Conservation (phyloP, 2,888 invertebrate genomes). For the Limenitis arthemis region DNA sequence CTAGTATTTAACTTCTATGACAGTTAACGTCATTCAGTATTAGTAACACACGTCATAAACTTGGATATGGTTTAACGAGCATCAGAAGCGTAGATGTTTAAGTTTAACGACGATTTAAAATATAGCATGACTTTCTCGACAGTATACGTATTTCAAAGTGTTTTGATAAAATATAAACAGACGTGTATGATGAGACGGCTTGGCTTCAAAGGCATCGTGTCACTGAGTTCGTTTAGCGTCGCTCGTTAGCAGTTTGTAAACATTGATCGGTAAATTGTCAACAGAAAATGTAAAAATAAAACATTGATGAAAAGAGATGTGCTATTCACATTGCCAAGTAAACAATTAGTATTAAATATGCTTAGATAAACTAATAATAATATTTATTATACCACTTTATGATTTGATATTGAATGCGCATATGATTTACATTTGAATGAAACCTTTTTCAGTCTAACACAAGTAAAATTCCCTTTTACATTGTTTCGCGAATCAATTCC, state of each 20-base stretch:
- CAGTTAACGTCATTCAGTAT: no score
- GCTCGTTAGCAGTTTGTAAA: slow-evolving; percentile 7
- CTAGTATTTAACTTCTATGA: no score
- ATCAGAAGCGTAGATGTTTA: slow-evolving; percentile 1
- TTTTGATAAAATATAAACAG: slow-evolving; percentile 4
- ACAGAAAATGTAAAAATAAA: no score
- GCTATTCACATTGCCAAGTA: no score
- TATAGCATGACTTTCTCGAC: slow-evolving; percentile 1
- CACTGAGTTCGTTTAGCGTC: neutral
- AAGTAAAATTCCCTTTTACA: neutral
- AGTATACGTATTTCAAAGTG: neutral
- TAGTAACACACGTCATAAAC: slow-evolving; percentile 4
- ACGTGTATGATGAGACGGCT: slow-evolving; percentile 4
- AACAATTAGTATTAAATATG: no score
- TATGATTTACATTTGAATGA: no score
- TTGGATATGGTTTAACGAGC: slow-evolving; percentile 5
- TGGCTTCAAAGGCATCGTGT: slow-evolving; percentile 7
- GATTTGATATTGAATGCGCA: no score
- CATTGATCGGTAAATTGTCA: neutral
- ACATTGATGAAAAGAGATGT: no score
- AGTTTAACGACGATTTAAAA: neutral
- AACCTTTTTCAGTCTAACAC: neutral
- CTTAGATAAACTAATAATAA: no score
- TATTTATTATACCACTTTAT: no score
- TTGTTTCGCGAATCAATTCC: slow-evolving; percentile 13